Base-by-base conservation (phyloP, 2,888 invertebrate genomes). In the Chrysolina haemoptera region DNA sequence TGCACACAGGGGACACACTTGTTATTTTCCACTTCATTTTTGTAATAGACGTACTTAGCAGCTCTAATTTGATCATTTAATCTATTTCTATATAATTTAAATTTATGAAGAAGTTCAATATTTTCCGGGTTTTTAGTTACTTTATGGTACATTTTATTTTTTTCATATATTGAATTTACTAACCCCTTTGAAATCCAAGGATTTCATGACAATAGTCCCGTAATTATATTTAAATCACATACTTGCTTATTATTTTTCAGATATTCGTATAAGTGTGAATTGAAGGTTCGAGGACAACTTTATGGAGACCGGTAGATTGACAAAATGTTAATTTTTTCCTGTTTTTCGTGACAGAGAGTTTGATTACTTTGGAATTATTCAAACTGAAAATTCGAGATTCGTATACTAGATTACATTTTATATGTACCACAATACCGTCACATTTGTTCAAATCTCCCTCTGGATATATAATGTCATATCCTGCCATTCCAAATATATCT, bases 121-220 rank as follows among this genome's bases (percentile, higher is more conserved):
- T 46, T 46, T 46, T 12, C 46, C 9, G 46, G 46, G 46, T 46
- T 46, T 46, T 46, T 11, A 46, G 46, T 46, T 46, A 46, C 46
- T 46, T 46, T 12, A 46, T 14, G 46, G 46, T 46, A 46, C 46
- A 46, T 46, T 46, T 46, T 46, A 46, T 46, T 46, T 46, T 46
- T 46, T 46, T 46, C 46, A 46, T 46, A 11, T 46, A 46, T 46
- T 46, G 46, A 46, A 12, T 11, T 46, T 46, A 46, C 46, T 12
- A 46, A 46, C 46, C 46, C 46, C 3, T 46, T 12, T 46, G 40
- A 46, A 46, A 46, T 46, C 46, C n/a, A n/a, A n/a, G n/a, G n/a
- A n/a, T n/a, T 46, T 46, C 46, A 46, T 46, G 46, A 46, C 46
- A 40, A 40, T 40, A 40, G 40, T 40, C 40, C 5, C 10, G 5